Evolutionary conservation across 2,797 vertebrate genomes (phyloP).

Genomic region (Chrosomus eos): DNA sequence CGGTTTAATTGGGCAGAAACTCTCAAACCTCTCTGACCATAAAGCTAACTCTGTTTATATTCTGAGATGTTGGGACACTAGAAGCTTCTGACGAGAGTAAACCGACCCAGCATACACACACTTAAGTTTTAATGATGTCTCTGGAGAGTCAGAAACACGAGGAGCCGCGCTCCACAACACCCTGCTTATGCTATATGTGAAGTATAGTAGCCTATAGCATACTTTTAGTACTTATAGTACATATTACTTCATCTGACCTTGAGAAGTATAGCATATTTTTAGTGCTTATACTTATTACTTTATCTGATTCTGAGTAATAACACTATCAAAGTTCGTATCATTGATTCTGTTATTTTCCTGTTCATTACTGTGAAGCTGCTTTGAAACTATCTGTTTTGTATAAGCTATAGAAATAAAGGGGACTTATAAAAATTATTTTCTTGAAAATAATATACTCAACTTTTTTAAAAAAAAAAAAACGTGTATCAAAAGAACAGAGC

Average conservation of each 20-base stretch:
- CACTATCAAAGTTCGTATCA: not conserved
- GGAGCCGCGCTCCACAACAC: not conserved
- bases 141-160: not conserved
- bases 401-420: no score
- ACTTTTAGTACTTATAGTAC: not conserved
- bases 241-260: no score
- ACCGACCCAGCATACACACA: constrained; percentile 3
- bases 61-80: not conserved
- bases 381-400: not conserved
- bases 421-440: no score
- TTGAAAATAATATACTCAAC: no score
- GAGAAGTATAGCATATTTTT: not conserved
- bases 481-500: no score
- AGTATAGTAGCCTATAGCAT: no score
- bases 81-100: not conserved
- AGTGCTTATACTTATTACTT: not conserved
- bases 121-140: constrained; percentile 43
- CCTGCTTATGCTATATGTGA: not conserved
- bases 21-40: not conserved
- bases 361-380: not conserved
- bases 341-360: no score
- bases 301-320: not conserved
- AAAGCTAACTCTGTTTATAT: not conserved
- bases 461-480: no score
- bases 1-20: not conserved